Conservation (phyloP, 2,888 invertebrate genomes). For the Hololepta plana region DNA sequence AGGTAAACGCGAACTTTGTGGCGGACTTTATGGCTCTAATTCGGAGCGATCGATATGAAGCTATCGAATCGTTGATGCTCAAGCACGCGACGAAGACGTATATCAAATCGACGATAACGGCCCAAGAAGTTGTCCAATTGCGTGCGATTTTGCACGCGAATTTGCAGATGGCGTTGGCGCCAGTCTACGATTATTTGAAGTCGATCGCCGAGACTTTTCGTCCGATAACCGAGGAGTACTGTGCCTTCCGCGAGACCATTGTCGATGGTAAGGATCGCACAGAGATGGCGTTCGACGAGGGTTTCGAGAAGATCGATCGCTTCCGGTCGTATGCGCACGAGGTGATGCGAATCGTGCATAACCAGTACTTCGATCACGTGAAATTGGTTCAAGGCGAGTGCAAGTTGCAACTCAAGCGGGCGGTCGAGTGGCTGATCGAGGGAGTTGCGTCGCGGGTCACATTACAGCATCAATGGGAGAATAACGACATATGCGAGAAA, state of each 20-base stretch:
- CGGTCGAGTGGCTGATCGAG: slow-evolving; percentile 38
- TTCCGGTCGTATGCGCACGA: slow-evolving; percentile 40
- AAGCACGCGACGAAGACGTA: too few species aligned
- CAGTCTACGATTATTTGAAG: too few species aligned
- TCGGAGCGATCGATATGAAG: too few species aligned
- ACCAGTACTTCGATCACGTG: slow-evolving; percentile 49
- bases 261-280: slow-evolving; percentile 32
- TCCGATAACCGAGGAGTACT: too few species aligned
- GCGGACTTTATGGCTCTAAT: too few species aligned
- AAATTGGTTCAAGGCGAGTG: slow-evolving; percentile 43
- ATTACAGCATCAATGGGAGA: slow-evolving; percentile 42
- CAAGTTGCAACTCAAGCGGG: slow-evolving; percentile 38
- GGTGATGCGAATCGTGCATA: slow-evolving; percentile 41
- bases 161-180: slow-evolving; percentile 26
- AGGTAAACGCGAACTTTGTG: too few species aligned
- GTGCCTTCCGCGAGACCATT: too few species aligned
- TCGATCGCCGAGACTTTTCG: too few species aligned
- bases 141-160: too few species aligned
- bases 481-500: slow-evolving; percentile 46
- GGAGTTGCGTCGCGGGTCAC: slow-evolving; percentile 44
- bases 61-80: too few species aligned
- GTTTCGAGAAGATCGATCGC: slow-evolving; percentile 39
- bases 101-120: too few species aligned
- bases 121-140: too few species aligned
- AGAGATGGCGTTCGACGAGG: slow-evolving; percentile 36